Evolutionary conservation across 2,113 vertebrate species (phyloP).

Genomic region (Eulacestoma nigropectus): DNA sequence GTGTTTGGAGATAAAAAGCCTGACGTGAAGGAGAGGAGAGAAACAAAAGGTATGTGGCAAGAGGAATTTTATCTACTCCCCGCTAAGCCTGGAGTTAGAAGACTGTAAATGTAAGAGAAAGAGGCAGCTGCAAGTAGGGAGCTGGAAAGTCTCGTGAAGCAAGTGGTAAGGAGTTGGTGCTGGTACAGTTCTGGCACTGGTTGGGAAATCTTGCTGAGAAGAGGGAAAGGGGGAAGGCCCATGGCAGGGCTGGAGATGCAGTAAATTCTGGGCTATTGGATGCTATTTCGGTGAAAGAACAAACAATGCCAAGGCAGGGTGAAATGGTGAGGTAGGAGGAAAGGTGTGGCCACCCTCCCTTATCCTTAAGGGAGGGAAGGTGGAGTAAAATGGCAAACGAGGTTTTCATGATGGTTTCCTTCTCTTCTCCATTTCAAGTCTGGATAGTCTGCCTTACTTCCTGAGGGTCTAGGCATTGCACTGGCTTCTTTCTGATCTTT

Average conservation of each 20-base stretch:
- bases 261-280: not conserved
- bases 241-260: not conserved
- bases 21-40: not conserved
- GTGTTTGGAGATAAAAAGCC: not conserved
- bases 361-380: not conserved
- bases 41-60: not conserved
- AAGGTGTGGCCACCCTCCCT: not conserved
- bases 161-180: not conserved
- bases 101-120: not conserved
- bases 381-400: not conserved
- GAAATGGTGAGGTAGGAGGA: not conserved
- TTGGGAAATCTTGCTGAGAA: not conserved
- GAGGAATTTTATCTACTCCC: not conserved
- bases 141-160: not conserved
- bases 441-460: not conserved
- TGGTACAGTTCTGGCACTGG: not conserved
- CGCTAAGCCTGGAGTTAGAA: not conserved
- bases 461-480: not conserved
- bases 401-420: not conserved
- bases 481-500: not conserved
- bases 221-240: not conserved
- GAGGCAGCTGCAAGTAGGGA: not conserved
- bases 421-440: not conserved
- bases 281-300: not conserved
- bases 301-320: not conserved